Conservation (phyloP, 2,888 invertebrate genomes). For the Agonopterix alstromeriana region DNA sequence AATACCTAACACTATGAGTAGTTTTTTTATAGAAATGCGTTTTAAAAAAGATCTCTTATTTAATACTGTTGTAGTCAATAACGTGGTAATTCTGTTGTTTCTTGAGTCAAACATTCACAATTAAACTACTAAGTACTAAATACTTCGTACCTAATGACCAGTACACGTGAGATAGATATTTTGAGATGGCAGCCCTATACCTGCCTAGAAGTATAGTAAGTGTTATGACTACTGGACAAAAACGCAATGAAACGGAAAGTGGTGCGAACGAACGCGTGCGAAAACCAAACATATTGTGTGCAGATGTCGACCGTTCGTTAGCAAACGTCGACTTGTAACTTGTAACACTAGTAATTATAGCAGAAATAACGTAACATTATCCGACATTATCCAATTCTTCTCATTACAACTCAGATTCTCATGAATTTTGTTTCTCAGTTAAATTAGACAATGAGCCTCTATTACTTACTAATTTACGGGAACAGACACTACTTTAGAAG, state of each 20-base stretch:
- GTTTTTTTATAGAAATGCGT: no score
- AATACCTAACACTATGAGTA: no score
- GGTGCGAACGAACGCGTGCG: constrained; percentile 56
- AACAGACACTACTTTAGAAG: no score
- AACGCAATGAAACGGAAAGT: constrained; percentile 49
- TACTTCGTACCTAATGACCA: no score
- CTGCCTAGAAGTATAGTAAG: neutral
- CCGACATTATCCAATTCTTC: constrained; percentile 6
- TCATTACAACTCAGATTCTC: constrained; percentile 4
- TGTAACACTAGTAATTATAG: constrained; percentile 1
- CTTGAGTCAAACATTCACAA: no score
- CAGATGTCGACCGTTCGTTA: constrained; percentile 23
- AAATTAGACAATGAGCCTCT: constrained; percentile 5
- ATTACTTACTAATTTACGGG: neutral
- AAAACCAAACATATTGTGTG: constrained; percentile 47
- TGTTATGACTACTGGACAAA: constrained; percentile 1
- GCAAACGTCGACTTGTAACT: constrained; percentile 5
- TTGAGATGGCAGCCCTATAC: neutral
- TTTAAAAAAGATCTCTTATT: no score
- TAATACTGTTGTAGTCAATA: no score
- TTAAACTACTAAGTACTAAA: no score
- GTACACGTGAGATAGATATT: no score
- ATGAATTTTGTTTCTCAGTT: constrained; percentile 5
- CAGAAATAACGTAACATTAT: constrained; percentile 5
- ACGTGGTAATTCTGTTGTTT: no score